Percentiles rank a stretch among this genome's conserved stretches.
Evolutionary conservation across 1,140 invertebrate species (phyloP).

Genomic region (Bombus waltoni): DNA sequence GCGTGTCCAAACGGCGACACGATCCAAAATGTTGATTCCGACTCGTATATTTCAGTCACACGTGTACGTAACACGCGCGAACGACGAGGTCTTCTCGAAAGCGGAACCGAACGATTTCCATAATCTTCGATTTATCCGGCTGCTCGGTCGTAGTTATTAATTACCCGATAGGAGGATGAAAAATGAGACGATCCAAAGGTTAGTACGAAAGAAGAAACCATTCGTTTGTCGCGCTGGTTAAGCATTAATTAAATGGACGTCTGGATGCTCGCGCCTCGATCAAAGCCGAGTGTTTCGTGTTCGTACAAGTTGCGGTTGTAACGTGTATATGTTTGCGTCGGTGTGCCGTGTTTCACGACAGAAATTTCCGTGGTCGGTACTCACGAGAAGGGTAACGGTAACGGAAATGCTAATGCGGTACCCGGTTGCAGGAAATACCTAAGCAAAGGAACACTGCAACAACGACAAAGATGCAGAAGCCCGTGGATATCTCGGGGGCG

Average conservation of each 20-base stretch:
- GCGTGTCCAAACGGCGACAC: not conserved
- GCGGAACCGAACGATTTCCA: not conserved
- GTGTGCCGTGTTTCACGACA: slow-evolving; percentile 37
- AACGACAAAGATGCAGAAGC: slow-evolving; percentile 61
- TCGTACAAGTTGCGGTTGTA: slow-evolving; percentile 23
- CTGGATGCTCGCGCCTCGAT: not conserved
- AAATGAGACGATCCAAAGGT: not conserved
- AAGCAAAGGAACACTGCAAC: slow-evolving; percentile 54
- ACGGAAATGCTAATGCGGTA: slow-evolving; percentile 76
- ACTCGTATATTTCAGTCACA: not conserved
- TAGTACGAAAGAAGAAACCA: not conserved
- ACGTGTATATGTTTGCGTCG: slow-evolving; percentile 45
- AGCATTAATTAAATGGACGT: slow-evolving; percentile 30
- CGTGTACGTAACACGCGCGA: no score
- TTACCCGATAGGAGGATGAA: not conserved
- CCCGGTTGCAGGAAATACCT: slow-evolving; percentile 64
- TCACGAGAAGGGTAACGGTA: slow-evolving; percentile 68
- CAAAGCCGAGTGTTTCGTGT: slow-evolving; percentile 42
- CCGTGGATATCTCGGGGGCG: slow-evolving; percentile 67
- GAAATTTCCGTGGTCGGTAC: slow-evolving; percentile 67
- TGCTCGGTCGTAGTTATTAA: not conserved
- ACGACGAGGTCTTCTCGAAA: not conserved
- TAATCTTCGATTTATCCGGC: not conserved
- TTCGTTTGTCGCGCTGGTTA: not conserved
- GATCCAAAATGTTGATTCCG: not conserved